These are phyloP conservation scores for Andrena bucephala DNA, from an alignment of 2,888 invertebrate species.

Conservation along the genomic window DNA sequence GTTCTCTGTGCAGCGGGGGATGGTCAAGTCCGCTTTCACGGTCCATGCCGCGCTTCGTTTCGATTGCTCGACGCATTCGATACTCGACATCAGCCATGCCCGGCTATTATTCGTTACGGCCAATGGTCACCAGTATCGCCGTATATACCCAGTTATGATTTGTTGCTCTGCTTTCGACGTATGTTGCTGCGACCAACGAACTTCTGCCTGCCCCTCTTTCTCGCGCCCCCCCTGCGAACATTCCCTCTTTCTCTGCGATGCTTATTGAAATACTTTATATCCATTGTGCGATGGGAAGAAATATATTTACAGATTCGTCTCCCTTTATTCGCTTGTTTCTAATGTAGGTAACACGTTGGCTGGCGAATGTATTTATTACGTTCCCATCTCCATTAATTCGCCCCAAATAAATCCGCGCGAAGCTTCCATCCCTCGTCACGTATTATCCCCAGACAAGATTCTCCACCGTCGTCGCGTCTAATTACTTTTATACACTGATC, in stretches of 20 bases:
- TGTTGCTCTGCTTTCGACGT: slow-evolving; percentile 80
- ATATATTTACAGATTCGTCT: not conserved
- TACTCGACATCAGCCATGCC: slow-evolving; percentile 78
- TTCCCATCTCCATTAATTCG: not conserved
- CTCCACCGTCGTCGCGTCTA: slow-evolving; percentile 22
- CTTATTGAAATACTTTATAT: slow-evolving; percentile 27
- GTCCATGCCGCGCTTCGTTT: slow-evolving; percentile 78
- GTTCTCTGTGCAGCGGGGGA: slow-evolving; percentile 64
- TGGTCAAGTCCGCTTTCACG: slow-evolving; percentile 76
- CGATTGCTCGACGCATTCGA: slow-evolving; percentile 81
- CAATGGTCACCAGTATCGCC: slow-evolving; percentile 74
- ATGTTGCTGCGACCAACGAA: slow-evolving; percentile 64
- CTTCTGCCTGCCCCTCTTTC: slow-evolving; percentile 19
- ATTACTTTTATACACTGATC: slow-evolving; percentile 32
- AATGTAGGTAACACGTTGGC: no score
- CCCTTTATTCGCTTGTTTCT: not conserved
- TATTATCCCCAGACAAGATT: not conserved
- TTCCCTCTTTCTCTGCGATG: slow-evolving; percentile 19
- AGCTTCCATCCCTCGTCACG: not conserved
- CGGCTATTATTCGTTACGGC: slow-evolving; percentile 82
- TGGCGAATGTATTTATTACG: no score
- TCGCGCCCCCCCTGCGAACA: not conserved
- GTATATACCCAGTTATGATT: slow-evolving; percentile 76
- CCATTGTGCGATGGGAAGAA: not conserved
- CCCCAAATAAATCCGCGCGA: slow-evolving; percentile 26